Evolutionary conservation across 2,113 vertebrate species (phyloP), one percentile per base, ranked within the genome.

Genomic region (Chamaetylas fuelleborni): DNA sequence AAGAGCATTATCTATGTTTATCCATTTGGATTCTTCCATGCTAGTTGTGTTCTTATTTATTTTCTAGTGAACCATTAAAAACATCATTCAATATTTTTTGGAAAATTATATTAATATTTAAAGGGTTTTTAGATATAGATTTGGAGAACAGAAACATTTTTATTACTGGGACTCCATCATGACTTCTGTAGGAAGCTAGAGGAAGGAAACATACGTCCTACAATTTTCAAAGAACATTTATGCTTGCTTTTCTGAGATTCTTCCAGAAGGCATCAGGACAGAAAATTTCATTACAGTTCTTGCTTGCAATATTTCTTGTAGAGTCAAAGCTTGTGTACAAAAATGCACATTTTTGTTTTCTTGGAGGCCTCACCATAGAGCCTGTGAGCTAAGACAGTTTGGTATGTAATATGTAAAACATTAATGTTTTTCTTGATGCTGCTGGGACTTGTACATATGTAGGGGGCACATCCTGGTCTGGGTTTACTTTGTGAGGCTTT

Each of bases 121-220:
- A 70, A 43, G 4, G 2, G 12, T n/a, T 86, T 90, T 74, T 26
- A 36, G 11, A 40, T 74, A 16, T 5, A 34, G 8, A 57, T 53
- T 70, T 81, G 42, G 42, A 56, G 47, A 79, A 79, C 4, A 8
- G n/a, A 88, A 74, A 71, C 5, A 43, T 66, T 79, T 56, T 53
- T 38, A 43, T 26, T 45, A 51, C 8, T 53, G 38, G 10, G 8
- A 47, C 6, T 42, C 34, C 31, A 38, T 33, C 0, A 0, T 53
- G 12, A 33, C 38, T 74, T 78, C 29, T 36, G 12, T 22, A 64
- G n/a, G 31, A 73, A 85, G 22, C 9, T 29, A 72, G 56, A 48
- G 19, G 23, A 94, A 73, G 15, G 11, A 81, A 50, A 51, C 20
- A 20, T 60, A 22, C 11, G 17, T 65, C 42, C 57, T 61, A 38